Percentiles rank a stretch among this genome's conserved stretches.
Conservation (phyloP, 2,797 vertebrate species). For the Pipistrellus pipistrellus region DNA sequence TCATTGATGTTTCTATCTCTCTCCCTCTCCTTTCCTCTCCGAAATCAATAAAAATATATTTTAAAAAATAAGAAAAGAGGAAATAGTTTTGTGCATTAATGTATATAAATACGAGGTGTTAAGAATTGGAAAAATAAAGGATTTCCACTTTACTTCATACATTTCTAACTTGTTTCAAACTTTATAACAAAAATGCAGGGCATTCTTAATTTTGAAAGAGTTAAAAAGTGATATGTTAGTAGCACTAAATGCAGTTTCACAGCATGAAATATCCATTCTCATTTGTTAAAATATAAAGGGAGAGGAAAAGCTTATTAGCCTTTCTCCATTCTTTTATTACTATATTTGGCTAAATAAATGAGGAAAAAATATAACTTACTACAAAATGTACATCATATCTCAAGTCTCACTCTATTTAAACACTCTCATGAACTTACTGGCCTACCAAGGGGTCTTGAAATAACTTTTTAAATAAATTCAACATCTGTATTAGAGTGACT, state of each 20-base stretch:
- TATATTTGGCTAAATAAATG: constrained; percentile 9
- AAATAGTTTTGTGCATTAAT: neutral
- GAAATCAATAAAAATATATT: neutral
- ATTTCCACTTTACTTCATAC: constrained; percentile 12
- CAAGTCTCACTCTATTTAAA: constrained; percentile 3
- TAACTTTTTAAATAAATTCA: neutral
- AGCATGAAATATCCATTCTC: neutral
- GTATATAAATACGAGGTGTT: neutral
- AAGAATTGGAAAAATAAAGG: constrained; percentile 26
- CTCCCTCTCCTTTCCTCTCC: neutral
- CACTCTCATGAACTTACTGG: neutral
- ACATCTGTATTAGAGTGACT: neutral
- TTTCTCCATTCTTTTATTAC: neutral
- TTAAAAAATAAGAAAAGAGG: neutral
- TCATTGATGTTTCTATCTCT: neutral
- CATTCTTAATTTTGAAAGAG: constrained; percentile 52
- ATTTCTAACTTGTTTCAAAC: constrained; percentile 47
- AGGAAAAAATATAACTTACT: constrained; percentile 42
- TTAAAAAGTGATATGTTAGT: constrained; percentile 42
- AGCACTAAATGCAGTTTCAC: constrained; percentile 23
- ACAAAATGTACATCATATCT: neutral
- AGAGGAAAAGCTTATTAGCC: neutral
- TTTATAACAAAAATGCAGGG: constrained; percentile 11
- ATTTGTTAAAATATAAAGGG: constrained; percentile 58
- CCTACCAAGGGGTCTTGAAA: neutral